Percentiles rank a stretch among this genome's conserved stretches.
Conservation (phyloP, 1,140 invertebrate species). For the Charaxes varanes region DNA sequence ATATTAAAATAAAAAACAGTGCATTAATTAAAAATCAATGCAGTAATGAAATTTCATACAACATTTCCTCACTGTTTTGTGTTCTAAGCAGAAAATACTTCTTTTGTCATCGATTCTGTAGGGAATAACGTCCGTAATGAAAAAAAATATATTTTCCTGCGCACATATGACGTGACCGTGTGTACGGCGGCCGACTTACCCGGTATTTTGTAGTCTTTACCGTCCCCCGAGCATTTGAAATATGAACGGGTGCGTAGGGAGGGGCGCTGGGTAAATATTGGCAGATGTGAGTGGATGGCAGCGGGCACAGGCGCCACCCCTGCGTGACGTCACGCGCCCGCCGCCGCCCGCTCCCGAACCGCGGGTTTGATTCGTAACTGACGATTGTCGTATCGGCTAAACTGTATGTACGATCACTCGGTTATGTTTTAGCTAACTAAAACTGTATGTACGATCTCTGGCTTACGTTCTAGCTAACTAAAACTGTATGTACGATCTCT, state of each 20-base stretch:
- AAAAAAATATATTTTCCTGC: too few relatives aligned
- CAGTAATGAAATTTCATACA: too few relatives aligned
- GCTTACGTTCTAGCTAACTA: too few relatives aligned
- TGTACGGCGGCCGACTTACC: slow-evolving; percentile 26
- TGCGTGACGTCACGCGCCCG: slow-evolving; percentile 40
- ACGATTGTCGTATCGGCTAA: neutral
- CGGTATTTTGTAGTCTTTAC: slow-evolving; percentile 62
- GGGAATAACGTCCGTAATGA: too few relatives aligned
- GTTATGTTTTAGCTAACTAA: too few relatives aligned
- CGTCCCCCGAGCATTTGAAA: slow-evolving; percentile 56
- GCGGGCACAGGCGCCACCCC: slow-evolving; percentile 54
- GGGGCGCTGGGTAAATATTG: slow-evolving; percentile 61
- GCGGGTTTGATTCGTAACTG: slow-evolving; percentile 13
- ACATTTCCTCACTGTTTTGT: too few relatives aligned
- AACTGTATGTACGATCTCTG: too few relatives aligned
- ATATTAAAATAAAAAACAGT: too few relatives aligned
- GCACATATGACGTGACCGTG: slow-evolving; percentile 37
- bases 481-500: too few relatives aligned
- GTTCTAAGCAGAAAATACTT: too few relatives aligned
- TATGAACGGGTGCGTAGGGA: slow-evolving; percentile 60
- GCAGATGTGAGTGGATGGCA: slow-evolving; percentile 69
- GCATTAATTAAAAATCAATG: too few relatives aligned
- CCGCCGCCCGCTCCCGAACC: slow-evolving; percentile 4
- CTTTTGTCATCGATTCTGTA: too few relatives aligned
- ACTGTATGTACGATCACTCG: neutral